Evolutionary conservation across 2,888 invertebrate species (phyloP).

Genomic region (Athrips mouffetella): DNA sequence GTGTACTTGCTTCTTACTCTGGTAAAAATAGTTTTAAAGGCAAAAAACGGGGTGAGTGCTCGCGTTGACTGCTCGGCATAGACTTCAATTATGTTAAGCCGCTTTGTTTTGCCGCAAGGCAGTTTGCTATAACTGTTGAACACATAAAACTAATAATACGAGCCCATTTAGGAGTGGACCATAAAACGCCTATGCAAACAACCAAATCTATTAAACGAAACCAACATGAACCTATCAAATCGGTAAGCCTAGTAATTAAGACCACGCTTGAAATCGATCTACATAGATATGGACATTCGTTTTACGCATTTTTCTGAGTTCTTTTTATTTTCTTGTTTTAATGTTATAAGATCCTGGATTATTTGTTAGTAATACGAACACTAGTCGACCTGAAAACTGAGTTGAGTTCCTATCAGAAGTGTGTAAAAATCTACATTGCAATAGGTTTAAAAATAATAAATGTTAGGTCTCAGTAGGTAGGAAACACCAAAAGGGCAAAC

Average conservation of each 20-base stretch:
- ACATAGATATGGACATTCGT: too few relatives aligned
- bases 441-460: too few relatives aligned
- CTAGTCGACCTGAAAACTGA: too few relatives aligned
- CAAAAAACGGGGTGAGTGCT: not conserved
- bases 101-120: constrained; percentile 14
- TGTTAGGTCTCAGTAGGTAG: too few relatives aligned
- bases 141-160: constrained; percentile 23
- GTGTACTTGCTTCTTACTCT: not conserved
- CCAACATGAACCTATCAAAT: constrained; percentile 6
- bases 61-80: not conserved
- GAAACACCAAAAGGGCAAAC: not conserved
- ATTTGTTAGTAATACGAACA: too few relatives aligned
- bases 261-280: too few relatives aligned
- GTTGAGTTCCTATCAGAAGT: too few relatives aligned
- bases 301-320: too few relatives aligned
- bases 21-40: not conserved
- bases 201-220: constrained; percentile 13
- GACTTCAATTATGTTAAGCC: constrained; percentile 5
- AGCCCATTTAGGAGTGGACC: constrained; percentile 16
- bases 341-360: too few relatives aligned
- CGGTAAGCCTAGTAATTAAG: too few relatives aligned
- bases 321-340: too few relatives aligned
- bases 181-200: constrained; percentile 12
- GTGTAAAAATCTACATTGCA: too few relatives aligned
- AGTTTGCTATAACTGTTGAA: constrained; percentile 12